phyloP scores from a whole-genome alignment of 2,888 invertebrate species.

The Lucinisca nassula region DNA sequence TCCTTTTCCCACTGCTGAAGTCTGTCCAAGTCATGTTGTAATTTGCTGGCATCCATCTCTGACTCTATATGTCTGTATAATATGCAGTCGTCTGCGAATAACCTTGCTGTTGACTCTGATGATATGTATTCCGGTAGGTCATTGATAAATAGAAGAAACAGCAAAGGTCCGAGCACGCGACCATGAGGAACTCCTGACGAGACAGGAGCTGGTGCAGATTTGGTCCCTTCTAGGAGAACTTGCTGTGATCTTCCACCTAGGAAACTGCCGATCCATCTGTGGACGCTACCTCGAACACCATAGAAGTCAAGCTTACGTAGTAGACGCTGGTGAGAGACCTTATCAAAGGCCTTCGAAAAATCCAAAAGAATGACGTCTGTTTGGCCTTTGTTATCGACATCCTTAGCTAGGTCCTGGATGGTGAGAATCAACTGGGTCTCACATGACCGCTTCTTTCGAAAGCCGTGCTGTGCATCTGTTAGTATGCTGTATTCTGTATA shows the following conservation, averaged over 20 bases:
- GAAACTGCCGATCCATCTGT: constrained; percentile 16
- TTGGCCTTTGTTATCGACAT: not conserved
- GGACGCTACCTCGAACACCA: constrained; percentile 1
- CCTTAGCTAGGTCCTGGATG: not conserved
- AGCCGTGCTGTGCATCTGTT: constrained; percentile 19
- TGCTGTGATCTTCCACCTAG: constrained; percentile 18
- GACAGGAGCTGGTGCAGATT: not conserved
- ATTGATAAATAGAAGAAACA: not conserved
- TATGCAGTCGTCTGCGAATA: constrained; percentile 45
- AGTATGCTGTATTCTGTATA: constrained; percentile 20
- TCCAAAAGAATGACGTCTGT: constrained; percentile 11
- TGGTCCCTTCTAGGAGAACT: constrained; percentile 23
- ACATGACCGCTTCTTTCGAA: not conserved
- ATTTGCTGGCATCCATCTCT: not conserved
- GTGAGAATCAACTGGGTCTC: not conserved
- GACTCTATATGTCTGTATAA: not conserved
- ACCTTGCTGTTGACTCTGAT: constrained; percentile 4
- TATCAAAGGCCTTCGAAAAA: constrained; percentile 48
- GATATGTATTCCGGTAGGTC: constrained; percentile 7
- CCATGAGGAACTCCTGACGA: constrained; percentile 28
- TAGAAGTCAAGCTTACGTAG: constrained; percentile 9
- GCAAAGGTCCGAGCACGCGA: constrained; percentile 24
- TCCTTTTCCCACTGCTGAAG: constrained; percentile 40
- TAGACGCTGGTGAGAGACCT: constrained; percentile 15
- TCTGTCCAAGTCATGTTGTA: constrained; percentile 41